Evolutionary conservation across 92 coral and sea anemone genomes (phyloP), one percentile per base, ranked within the genome.

Genomic region (Parazoanthus swiftii): DNA sequence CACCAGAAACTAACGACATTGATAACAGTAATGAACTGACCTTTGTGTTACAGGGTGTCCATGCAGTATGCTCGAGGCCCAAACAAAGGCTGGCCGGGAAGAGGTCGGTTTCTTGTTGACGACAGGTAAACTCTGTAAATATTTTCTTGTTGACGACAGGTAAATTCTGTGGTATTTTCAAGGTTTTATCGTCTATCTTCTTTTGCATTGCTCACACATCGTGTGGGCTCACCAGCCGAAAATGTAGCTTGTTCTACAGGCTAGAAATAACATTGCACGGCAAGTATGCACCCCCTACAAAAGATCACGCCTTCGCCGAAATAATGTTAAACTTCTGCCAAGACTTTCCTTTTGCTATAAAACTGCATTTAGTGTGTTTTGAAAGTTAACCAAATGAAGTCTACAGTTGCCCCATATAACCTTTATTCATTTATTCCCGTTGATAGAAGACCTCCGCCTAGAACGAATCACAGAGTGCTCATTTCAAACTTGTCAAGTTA

Each of bases 21-120:
- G 18, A 11, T 63, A 58, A 11, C 66, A 13, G 9, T 63, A 2
- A 0, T 20, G 16, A 63, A 21, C 25, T 3, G 46, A 76, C 15
- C 20, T 14, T 13, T 38, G 48, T 59, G 23, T 83, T 83, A 1
- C 58, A 83, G 86, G 74, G 86, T 83, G 39, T 83, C 86, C n/a
- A 68, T 83, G 86, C 86, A 83, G 5, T 83, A 83, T 15, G 86
- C 86, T 1, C 86, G 86, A 37, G 86, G 86, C 25, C 86, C 86
- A 3, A 83, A 83, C 65, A 83, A 68, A n/a, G 86, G 86, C 8
- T 83, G 86, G 86, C 86, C 86, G 5, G 86, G 86, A 33, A 66
- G 77, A 48, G 86, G 86, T 6, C 77, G 86, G 3, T 83, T 83
- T 83, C 86, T 83, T 68, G 36, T 83, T 13, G 86, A 83, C 38